These are phyloP conservation scores for Acromyrmex echinatior DNA, from an alignment of 1,140 invertebrate species.

Conservation along the genomic window DNA sequence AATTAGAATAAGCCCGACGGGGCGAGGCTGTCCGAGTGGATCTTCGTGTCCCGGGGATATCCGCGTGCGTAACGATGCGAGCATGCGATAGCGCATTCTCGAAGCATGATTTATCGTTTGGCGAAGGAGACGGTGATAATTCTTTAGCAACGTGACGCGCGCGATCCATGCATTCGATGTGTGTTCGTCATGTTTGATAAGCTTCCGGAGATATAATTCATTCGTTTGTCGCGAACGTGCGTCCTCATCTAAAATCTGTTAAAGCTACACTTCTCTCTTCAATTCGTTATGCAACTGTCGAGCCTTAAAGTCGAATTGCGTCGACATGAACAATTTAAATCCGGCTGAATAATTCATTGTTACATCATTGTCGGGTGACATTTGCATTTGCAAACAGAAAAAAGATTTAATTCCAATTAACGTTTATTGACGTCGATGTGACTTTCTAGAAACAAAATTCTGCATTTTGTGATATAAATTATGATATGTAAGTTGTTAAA, in stretches of 20 bases:
- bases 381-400: neutral
- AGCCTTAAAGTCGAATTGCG: conserved; percentile 32
- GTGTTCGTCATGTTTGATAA: conserved; percentile 43
- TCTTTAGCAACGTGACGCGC: conserved; percentile 51
- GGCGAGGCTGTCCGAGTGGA: conserved; percentile 50
- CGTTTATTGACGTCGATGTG: neutral
- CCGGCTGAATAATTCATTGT: neutral
- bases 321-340: conserved; percentile 14
- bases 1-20: conserved; percentile 70
- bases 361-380: conserved; percentile 4
- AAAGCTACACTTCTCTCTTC: neutral
- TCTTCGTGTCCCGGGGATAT: conserved; percentile 46
- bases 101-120: conserved; percentile 64
- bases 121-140: conserved; percentile 64
- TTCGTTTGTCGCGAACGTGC: conserved; percentile 28
- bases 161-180: conserved; percentile 55
- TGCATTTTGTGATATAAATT: neutral
- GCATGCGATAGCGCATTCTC: conserved; percentile 37
- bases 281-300: conserved; percentile 20
- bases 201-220: conserved; percentile 46
- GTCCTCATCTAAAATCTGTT: conserved; percentile 43
- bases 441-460: neutral
- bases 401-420: neutral
- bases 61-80: neutral
- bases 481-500: neutral